Conservation (phyloP, 1,140 invertebrate genomes). For the Himalopsyche phryganea region DNA sequence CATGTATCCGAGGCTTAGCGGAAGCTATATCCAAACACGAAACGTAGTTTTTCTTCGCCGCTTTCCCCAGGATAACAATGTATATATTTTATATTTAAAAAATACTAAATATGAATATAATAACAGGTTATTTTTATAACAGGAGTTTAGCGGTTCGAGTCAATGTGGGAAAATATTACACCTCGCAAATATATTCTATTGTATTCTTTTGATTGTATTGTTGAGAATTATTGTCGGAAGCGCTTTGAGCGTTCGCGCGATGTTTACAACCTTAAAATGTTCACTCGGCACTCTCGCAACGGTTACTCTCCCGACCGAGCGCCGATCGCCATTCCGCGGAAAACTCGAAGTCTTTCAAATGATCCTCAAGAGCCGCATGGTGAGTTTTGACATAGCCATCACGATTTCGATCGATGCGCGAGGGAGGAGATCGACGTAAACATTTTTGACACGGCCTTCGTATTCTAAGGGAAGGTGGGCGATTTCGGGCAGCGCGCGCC, state of each 20-base stretch:
- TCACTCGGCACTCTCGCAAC: constrained; percentile 7
- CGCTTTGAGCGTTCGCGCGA: not conserved
- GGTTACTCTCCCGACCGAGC: not conserved
- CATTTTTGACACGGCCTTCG: constrained; percentile 16
- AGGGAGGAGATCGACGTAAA: constrained; percentile 12
- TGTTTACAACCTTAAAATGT: constrained; percentile 18
- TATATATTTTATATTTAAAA: too few species aligned
- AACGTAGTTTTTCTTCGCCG: too few species aligned
- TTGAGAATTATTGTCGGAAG: too few species aligned
- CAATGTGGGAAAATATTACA: too few species aligned
- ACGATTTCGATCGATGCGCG: constrained; percentile 16
- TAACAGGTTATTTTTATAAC: too few species aligned
- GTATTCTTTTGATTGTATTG: too few species aligned
- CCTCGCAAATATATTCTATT: too few species aligned
- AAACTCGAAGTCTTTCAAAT: constrained; percentile 7
- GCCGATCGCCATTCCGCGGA: not conserved
- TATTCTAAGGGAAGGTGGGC: not conserved
- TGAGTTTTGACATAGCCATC: constrained; percentile 12
- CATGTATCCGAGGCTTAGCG: constrained; percentile 9
- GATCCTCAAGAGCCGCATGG: constrained; percentile 13
- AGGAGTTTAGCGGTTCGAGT: too few species aligned
- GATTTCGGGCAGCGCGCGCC: not conserved
- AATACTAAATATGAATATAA: too few species aligned
- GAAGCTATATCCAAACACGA: not conserved
- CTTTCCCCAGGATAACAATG: too few species aligned